A percentile compares a stretch with the other conserved stretches of the same genome.
Evolutionary conservation across 1,140 invertebrate genomes (phyloP).

Genomic region (Theocolax elegans): DNA sequence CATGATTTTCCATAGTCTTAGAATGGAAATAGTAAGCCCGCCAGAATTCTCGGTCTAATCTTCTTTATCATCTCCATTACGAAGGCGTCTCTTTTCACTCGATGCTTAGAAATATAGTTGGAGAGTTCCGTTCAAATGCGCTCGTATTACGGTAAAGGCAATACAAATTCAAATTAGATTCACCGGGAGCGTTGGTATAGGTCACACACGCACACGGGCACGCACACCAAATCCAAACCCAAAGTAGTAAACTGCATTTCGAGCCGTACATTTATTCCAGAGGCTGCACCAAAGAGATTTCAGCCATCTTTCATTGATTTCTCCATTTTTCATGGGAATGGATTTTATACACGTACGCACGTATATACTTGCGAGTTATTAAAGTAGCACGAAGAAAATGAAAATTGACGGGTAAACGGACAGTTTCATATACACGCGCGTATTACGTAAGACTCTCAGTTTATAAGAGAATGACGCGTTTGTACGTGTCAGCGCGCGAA

Average conservation of each 20-base stretch:
- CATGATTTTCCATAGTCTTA: too few relatives aligned
- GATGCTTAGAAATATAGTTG: conserved; percentile 6
- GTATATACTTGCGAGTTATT: too few relatives aligned
- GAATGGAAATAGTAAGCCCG: too few relatives aligned
- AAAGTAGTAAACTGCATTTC: not conserved
- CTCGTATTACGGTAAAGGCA: conserved; percentile 29
- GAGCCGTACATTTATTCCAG: conserved; percentile 46
- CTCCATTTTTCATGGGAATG: conserved; percentile 22
- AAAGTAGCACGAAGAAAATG: conserved; percentile 20
- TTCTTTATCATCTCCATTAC: not conserved
- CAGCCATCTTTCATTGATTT: conserved; percentile 30
- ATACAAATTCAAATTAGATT: conserved; percentile 37
- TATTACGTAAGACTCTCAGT: not conserved
- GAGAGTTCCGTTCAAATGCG: not conserved
- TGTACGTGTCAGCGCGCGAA: not conserved
- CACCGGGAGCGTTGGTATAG: not conserved
- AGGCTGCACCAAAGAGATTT: conserved; percentile 29
- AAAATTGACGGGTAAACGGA: conserved; percentile 15
- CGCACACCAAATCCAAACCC: not conserved
- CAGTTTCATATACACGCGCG: not conserved
- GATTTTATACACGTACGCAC: conserved; percentile 11
- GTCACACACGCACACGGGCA: too few relatives aligned
- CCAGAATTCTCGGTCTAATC: conserved; percentile 8
- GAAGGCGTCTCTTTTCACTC: not conserved
- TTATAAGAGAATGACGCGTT: not conserved